These are phyloP conservation scores for Congeria kusceri DNA, from an alignment of 2,888 invertebrate species.

Conservation along the genomic window DNA sequence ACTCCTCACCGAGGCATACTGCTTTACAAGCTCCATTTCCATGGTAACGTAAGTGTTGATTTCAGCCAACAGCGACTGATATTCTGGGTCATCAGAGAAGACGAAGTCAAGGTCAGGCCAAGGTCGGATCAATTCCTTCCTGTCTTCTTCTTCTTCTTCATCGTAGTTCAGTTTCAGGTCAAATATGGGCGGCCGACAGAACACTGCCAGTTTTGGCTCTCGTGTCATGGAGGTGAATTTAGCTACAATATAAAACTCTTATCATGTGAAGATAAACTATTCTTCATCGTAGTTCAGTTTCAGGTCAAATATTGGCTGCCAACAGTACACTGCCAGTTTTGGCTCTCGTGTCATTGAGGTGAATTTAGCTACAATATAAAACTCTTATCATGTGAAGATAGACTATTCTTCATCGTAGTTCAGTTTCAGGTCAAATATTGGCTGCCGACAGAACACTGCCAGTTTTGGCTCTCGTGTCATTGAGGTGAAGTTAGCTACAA, in stretches of 20 bases:
- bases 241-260: constrained; percentile 72
- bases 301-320: constrained; percentile 80
- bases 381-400: not conserved
- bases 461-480: too few species aligned
- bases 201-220: constrained; percentile 80
- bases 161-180: constrained; percentile 82
- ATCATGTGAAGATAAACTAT: not conserved
- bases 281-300: constrained; percentile 33
- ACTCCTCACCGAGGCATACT: constrained; percentile 73
- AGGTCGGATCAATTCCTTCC: constrained; percentile 70
- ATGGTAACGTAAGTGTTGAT: constrained; percentile 76
- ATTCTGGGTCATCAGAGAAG: constrained; percentile 81
- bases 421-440: too few species aligned
- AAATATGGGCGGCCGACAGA: constrained; percentile 81
- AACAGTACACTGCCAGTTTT: constrained; percentile 80
- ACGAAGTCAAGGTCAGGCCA: constrained; percentile 84
- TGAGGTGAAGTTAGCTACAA: too few species aligned
- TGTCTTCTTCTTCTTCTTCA: constrained; percentile 79
- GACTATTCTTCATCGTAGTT: too few species aligned
- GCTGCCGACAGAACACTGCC: too few species aligned
- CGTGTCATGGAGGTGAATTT: constrained; percentile 80
- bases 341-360: constrained; percentile 81
- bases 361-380: constrained; percentile 72
- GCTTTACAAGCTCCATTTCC: constrained; percentile 78
- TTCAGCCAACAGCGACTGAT: constrained; percentile 76